phyloP scores from a whole-genome alignment of 2,888 invertebrate genomes.

The Epirrhoe tristata region DNA sequence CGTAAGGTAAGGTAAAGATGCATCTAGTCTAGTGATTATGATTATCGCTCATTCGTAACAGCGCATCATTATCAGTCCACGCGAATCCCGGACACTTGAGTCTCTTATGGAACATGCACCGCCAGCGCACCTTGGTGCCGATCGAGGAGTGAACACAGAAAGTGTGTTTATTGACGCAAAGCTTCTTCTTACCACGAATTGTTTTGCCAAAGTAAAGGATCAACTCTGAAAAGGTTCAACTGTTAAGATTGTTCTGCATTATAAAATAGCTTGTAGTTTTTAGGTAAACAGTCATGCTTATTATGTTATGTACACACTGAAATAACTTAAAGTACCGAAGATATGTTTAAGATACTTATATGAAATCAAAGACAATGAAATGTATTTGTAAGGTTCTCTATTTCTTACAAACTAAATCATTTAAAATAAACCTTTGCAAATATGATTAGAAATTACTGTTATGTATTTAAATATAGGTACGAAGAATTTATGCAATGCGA shows the following conservation, averaged over 20 bases:
- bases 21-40: slow-evolving; percentile 41
- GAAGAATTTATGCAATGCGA: too few species aligned
- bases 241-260: neutral
- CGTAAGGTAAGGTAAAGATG: too few species aligned
- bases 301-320: too few species aligned
- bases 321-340: too few species aligned
- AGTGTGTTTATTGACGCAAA: slow-evolving; percentile 46
- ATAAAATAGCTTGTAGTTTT: neutral
- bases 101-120: slow-evolving; percentile 50
- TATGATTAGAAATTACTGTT: too few species aligned
- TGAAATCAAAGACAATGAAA: too few species aligned
- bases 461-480: too few species aligned
- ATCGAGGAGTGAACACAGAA: slow-evolving; percentile 44
- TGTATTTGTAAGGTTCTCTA: too few species aligned
- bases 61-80: slow-evolving; percentile 44
- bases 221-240: slow-evolving; percentile 40
- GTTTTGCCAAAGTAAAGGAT: slow-evolving; percentile 36
- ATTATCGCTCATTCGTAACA: slow-evolving; percentile 44
- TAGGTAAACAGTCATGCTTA: too few species aligned
- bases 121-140: slow-evolving; percentile 46
- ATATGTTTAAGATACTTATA: too few species aligned
- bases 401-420: too few species aligned
- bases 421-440: too few species aligned
- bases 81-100: slow-evolving; percentile 43
- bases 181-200: slow-evolving; percentile 45